Base-by-base conservation (phyloP, 2,888 invertebrate genomes). In the Ormyrus pomaceus region DNA sequence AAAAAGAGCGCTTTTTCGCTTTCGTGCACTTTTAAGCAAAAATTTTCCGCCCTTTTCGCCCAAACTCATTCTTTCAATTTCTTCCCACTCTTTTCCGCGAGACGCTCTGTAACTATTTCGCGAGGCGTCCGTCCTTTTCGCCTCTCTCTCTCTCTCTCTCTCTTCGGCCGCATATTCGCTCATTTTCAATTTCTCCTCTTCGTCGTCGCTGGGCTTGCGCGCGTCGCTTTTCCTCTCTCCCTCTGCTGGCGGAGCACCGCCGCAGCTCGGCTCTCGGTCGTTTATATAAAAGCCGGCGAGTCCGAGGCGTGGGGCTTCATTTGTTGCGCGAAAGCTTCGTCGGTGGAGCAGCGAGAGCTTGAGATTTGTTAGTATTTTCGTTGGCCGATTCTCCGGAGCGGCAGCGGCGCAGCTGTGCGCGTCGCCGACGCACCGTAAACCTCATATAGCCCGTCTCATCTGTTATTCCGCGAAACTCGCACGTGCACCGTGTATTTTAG, bases 321-420 rank as follows among this genome's bases (percentile, higher is more conserved):
- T 76, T 69, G 61, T 69, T 76, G 76, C 76, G 51, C 69, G 69
- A 61, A 61, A 76, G 76, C 76, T 61, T 46, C 11, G 51, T n/a
- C 50, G 56, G 10, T 59, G 53, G 6, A n/a, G 19, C 19, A 19
- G 19, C 19, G 19, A 19, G 19, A 19, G 19, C 19, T 19, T 19
- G 19, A 19, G 46, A n/a, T 8, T 51, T 64, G 64, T 61, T 45
- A 9, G 45, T 71, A 71, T 71, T 71, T 71, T 71, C 61, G 70
- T 71, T 71, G 19, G 70, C 59, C 9, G 13, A 62, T 34, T 61
- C 61, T 48, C n/a, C 64, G 13, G 50, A 48, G 13, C 46, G 9
- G 62, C 46, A 48, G n/a, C 13, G 11, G 64, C 64, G 9, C 10
- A 9, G 9, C 2, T 34, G 10, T 45, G 45, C 46, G 62, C 45